Conservation (phyloP, 2,113 vertebrate species). For the Cnemophilus loriae region DNA sequence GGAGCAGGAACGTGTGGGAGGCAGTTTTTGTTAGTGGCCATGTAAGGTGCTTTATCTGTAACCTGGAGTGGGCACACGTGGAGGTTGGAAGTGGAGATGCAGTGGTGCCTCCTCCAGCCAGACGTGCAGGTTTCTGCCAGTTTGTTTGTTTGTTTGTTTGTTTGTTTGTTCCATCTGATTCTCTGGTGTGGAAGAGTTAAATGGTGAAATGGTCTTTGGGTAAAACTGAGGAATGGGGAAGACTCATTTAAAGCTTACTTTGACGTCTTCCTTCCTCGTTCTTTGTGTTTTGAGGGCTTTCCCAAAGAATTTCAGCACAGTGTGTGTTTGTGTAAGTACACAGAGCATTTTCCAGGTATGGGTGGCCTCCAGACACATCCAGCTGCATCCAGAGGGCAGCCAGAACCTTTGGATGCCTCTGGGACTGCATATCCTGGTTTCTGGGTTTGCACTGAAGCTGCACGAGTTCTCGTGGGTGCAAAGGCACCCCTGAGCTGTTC, state of each 20-base stretch:
- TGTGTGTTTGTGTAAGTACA: background rate
- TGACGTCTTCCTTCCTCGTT: background rate
- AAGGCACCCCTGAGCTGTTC: background rate
- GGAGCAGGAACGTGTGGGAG: background rate
- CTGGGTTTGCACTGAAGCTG: background rate
- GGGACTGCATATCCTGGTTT: background rate
- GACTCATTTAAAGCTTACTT: background rate
- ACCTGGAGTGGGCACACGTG: background rate
- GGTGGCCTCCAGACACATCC: background rate
- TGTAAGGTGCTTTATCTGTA: background rate
- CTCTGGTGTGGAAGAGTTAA: background rate
- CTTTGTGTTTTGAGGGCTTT: background rate
- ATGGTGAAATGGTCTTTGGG: background rate
- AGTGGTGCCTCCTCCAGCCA: background rate
- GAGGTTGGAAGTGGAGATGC: background rate
- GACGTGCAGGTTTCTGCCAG: background rate
- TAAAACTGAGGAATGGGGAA: background rate
- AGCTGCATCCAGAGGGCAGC: background rate
- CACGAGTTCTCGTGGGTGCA: fast-evolving
- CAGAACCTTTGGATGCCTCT: background rate
- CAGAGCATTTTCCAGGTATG: background rate
- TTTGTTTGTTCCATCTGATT: background rate
- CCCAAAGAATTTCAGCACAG: background rate
- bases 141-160: no score
- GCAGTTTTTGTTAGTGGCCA: background rate